phyloP scores from a whole-genome alignment of 1,140 invertebrate genomes.

The Eueides isabella region DNA sequence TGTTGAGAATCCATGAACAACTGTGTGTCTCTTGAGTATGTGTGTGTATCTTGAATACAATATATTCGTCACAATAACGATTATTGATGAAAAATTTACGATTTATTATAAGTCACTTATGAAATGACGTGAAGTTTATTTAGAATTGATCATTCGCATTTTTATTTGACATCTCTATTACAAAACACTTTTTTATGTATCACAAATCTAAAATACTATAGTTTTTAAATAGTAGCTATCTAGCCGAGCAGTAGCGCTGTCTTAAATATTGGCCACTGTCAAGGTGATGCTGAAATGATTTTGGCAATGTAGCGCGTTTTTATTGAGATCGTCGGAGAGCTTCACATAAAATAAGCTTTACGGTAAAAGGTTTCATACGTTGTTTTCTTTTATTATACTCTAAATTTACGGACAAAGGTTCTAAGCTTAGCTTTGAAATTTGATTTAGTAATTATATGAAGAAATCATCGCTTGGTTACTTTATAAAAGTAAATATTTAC shows the following conservation, averaged over 20 bases:
- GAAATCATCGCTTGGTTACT: not conserved
- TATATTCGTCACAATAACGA: not conserved
- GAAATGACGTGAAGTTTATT: too few species aligned
- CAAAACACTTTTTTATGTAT: too few species aligned
- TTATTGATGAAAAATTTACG: not conserved
- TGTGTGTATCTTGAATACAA: too few species aligned
- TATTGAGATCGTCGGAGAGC: slow-evolving; percentile 31
- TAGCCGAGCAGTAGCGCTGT: not conserved
- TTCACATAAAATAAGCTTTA: slow-evolving; percentile 37
- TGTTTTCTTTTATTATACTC: slow-evolving; percentile 35
- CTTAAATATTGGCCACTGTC: slow-evolving; percentile 25
- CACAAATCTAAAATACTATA: not conserved
- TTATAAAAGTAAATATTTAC: not conserved
- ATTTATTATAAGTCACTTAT: not conserved
- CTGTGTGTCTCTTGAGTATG: too few species aligned
- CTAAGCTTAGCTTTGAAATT: not conserved
- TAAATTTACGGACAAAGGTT: slow-evolving; percentile 15
- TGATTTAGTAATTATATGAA: not conserved
- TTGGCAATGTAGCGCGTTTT: slow-evolving; percentile 31
- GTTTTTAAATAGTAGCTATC: not conserved
- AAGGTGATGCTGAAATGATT: slow-evolving; percentile 34
- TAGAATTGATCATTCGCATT: too few species aligned
- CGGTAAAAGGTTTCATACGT: slow-evolving; percentile 40
- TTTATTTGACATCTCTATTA: too few species aligned
- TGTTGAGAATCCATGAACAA: not conserved